Conservation (phyloP, 2,797 vertebrate genomes). For the Esox masquinongy region DNA sequence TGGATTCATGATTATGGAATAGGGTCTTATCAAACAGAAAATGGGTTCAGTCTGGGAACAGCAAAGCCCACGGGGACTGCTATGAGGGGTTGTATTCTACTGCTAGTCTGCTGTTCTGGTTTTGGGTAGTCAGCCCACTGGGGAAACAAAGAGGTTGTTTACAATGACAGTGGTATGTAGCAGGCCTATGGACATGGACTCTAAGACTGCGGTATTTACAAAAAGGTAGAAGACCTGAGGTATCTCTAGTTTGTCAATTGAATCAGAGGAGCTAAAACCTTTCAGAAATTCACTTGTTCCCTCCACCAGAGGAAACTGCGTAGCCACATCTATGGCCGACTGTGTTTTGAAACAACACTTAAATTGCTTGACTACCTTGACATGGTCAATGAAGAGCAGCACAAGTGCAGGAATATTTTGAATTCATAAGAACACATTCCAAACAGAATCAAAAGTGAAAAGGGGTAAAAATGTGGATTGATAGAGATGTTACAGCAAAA, state of each 20-base stretch:
- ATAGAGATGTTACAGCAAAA: neutral
- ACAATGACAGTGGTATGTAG: neutral
- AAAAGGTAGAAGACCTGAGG: neutral
- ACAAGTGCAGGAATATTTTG: neutral
- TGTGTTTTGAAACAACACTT: neutral
- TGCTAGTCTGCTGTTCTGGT: neutral
- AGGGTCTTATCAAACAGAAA: constrained; percentile 6
- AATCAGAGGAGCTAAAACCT: neutral
- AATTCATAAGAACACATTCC: neutral
- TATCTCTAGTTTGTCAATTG: neutral
- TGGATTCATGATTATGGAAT: too few species aligned
- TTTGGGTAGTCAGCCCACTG: neutral
- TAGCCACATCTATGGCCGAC: neutral
- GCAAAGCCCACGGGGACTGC: neutral
- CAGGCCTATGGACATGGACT: neutral
- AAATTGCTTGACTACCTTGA: neutral
- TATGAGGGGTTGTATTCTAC: neutral
- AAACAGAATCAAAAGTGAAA: neutral
- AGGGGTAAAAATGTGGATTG: neutral
- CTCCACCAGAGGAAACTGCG: neutral
- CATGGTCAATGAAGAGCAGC: neutral
- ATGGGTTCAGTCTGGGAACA: constrained; percentile 8
- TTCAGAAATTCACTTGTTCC: neutral
- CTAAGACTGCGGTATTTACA: neutral
- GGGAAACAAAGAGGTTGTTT: neutral